Conservation (phyloP, 2,113 vertebrate species). For the Phycodurus eques region DNA sequence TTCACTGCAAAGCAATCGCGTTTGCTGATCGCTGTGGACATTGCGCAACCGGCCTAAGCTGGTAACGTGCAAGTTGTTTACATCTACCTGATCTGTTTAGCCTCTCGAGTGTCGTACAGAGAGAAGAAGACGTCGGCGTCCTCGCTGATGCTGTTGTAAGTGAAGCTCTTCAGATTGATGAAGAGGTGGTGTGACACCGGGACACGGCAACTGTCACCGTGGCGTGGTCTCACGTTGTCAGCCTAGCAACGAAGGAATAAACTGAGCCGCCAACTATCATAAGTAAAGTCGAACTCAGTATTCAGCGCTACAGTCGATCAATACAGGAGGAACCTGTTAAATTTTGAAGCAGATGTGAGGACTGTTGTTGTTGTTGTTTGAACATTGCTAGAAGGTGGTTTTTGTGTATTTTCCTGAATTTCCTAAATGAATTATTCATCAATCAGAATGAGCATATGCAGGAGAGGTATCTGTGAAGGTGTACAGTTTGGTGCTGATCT, state of each 20-base stretch:
- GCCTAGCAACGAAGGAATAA: constrained; percentile 68
- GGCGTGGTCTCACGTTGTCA: constrained; percentile 84
- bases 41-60: not conserved
- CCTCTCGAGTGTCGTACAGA: constrained; percentile 89
- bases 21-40: constrained; percentile 20
- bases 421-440: not conserved
- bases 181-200: constrained; percentile 95
- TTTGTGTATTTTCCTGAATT: constrained; percentile 1
- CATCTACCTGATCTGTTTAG: constrained; percentile 90
- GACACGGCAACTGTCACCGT: constrained; percentile 85
- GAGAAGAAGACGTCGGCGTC: constrained; percentile 94
- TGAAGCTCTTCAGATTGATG: constrained; percentile 95
- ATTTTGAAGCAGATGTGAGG: not conserved
- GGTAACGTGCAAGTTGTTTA: not conserved
- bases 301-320: not conserved
- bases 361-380: not conserved
- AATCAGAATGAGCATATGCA: not conserved
- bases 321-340: not conserved
- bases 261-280: constrained; percentile 24
- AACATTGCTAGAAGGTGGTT: not conserved
- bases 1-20: constrained; percentile 80
- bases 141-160: constrained; percentile 96
- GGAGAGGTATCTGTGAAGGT: not conserved
- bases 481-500: not conserved
- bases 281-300: constrained; percentile 9